phyloP scores from a whole-genome alignment of 64 coral and sea anemone genomes.

The Cladopsammia gracilis region DNA sequence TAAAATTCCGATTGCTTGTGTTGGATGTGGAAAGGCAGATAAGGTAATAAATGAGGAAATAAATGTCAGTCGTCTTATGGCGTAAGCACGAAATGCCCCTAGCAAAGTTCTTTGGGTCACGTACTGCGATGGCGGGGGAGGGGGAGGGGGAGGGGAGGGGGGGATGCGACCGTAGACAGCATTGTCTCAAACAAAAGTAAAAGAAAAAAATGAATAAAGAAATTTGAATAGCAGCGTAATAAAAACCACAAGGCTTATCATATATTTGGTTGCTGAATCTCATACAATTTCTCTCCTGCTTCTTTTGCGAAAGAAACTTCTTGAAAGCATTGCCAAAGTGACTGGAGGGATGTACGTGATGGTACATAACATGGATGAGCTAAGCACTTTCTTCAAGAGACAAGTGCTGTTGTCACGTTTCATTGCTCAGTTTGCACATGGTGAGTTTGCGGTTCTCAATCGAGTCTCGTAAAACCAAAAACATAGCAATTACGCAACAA shows the following conservation, averaged over 20 bases:
- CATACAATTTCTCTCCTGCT: not conserved
- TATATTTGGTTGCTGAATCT: no score
- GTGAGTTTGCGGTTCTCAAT: constrained; percentile 25
- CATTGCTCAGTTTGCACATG: constrained; percentile 81
- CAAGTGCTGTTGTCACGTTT: constrained; percentile 86
- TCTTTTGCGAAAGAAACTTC: constrained; percentile 35
- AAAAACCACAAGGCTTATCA: no score
- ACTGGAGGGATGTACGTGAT: constrained; percentile 86
- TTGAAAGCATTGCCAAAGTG: constrained; percentile 76
- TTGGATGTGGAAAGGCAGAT: constrained; percentile 81
- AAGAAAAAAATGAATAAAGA: no score
- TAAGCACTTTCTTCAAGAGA: constrained; percentile 82
- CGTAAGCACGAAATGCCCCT: no score
- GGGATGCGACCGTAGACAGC: no score
- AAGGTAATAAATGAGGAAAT: constrained; percentile 23
- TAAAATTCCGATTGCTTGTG: constrained; percentile 82
- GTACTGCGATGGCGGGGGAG: no score
- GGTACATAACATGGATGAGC: constrained; percentile 78
- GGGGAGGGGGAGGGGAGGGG: no score
- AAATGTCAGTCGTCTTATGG: no score
- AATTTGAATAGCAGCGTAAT: no score
- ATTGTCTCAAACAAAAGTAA: no score
- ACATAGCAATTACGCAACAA: no score
- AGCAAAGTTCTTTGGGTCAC: no score
- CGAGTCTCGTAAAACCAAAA: not conserved